Evolutionary conservation across 1,140 invertebrate species (phyloP), one percentile per base, ranked within the genome.

Genomic region (Drosophila orena): DNA sequence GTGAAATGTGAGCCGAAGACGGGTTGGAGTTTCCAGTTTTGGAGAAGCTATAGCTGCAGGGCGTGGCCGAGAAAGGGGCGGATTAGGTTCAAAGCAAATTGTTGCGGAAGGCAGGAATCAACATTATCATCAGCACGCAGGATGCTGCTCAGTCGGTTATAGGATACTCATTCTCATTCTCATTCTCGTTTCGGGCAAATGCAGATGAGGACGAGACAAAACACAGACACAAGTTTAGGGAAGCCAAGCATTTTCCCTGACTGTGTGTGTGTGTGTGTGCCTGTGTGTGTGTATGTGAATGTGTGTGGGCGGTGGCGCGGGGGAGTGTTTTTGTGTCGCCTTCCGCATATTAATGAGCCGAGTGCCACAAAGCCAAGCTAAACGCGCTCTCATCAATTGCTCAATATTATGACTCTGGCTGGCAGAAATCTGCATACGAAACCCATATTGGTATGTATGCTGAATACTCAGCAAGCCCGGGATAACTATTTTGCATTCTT

Each of bases 81-180:
- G 27, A 40, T 50, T 56, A 74, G 80, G 84, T 80, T 89, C 84
- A 89, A 89, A 89, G 84, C 84, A 89, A 89, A 89, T 89, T 89
- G 80, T 89, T 80, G 84, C 84, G 84, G 84, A 89, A 89, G 84
- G 77, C 84, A 89, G 81, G 81, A 89, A 89, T 89, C 84, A 84
- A 84, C 84, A 89, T 88, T 88, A 88, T 89, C 84, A 89, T 89
- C 84, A 80, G 64, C 72, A 81, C 37, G 62, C 68, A 81, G 77
- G 68, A 86, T 79, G 74, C 81, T 65, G 57, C 58, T 70, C 75
- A 64, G 79, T 52, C 72, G 68, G 71, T 68, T 66, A 79, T 71
- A 73, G 83, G 83, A 86, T 88, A 79, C 81, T 46, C 69, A 72
- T 71, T 44, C 62, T 35, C 81, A 79, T 79, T 77, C 83, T 24